Percentiles rank a stretch among this genome's conserved stretches.
These are phyloP conservation scores for Todiramphus saurophagus DNA, from an alignment of 2,113 vertebrate genomes.

Conservation along the genomic window DNA sequence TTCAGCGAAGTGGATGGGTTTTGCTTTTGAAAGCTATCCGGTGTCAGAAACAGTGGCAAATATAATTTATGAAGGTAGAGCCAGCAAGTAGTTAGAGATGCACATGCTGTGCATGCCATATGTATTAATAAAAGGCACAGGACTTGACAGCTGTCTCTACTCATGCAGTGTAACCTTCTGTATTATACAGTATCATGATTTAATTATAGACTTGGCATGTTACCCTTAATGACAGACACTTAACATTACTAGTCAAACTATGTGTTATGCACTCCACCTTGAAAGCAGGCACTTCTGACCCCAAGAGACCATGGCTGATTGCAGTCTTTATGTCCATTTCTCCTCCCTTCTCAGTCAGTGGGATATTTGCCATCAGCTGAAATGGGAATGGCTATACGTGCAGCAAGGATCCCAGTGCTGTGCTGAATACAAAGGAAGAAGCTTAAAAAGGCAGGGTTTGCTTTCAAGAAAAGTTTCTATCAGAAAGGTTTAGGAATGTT, in stretches of 20 bases:
- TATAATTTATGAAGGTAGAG: conserved; percentile 48
- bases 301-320: neutral
- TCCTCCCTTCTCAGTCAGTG: neutral
- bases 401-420: neutral
- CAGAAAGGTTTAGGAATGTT: neutral
- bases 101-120: conserved; percentile 56
- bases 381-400: neutral
- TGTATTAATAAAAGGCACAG: conserved; percentile 64
- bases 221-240: conserved; percentile 61
- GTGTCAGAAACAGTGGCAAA: conserved; percentile 10
- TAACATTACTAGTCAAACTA: conserved; percentile 54
- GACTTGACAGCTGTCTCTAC: conserved; percentile 62
- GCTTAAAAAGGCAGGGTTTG: neutral
- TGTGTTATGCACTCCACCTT: conserved; percentile 54
- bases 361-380: neutral
- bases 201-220: conserved; percentile 68
- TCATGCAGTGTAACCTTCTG: conserved; percentile 55
- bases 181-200: conserved; percentile 70
- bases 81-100: conserved; percentile 45
- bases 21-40: conserved; percentile 15
- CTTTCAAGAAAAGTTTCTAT: neutral
- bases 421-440: neutral
- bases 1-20: neutral
- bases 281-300: conserved; percentile 56
- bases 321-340: neutral